phyloP scores from a whole-genome alignment of 53 echinoderm and acorn worm genomes.

The Astropecten irregularis region DNA sequence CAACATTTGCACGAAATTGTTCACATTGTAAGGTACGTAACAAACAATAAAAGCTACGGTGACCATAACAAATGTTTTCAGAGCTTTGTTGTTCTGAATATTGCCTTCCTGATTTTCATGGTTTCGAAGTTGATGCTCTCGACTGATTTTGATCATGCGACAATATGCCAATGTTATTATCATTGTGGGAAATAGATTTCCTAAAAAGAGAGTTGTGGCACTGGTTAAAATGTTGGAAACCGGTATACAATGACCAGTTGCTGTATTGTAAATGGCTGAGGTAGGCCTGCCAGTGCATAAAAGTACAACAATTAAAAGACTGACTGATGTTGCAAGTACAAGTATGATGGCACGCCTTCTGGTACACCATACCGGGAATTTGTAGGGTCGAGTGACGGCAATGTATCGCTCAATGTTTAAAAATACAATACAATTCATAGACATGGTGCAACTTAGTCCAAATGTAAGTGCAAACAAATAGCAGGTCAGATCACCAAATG shows the following conservation, averaged over 20 bases:
- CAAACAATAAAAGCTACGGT: not conserved
- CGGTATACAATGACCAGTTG: not conserved
- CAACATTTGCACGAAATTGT: not conserved
- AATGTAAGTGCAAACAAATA: not conserved
- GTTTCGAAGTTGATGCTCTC: not conserved
- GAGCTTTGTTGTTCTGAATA: not conserved
- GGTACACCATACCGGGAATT: not conserved
- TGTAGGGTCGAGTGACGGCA: not conserved
- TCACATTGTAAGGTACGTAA: not conserved
- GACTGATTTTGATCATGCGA: not conserved
- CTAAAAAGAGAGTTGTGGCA: not conserved
- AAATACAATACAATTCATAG: not conserved
- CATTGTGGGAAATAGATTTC: not conserved
- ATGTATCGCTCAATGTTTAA: not conserved
- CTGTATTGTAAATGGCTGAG: too few relatives aligned
- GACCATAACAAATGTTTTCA: not conserved
- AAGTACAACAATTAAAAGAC: not conserved
- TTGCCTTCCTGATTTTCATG: not conserved
- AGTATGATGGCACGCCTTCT: not conserved
- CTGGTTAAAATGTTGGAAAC: not conserved
- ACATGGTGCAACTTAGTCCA: not conserved
- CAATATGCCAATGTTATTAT: not conserved
- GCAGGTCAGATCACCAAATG: not conserved
- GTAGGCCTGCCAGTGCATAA: not conserved
- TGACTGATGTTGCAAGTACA: not conserved